These are phyloP conservation scores for Chloroclystis v-ata DNA, from an alignment of 2,888 invertebrate species.

Conservation along the genomic window DNA sequence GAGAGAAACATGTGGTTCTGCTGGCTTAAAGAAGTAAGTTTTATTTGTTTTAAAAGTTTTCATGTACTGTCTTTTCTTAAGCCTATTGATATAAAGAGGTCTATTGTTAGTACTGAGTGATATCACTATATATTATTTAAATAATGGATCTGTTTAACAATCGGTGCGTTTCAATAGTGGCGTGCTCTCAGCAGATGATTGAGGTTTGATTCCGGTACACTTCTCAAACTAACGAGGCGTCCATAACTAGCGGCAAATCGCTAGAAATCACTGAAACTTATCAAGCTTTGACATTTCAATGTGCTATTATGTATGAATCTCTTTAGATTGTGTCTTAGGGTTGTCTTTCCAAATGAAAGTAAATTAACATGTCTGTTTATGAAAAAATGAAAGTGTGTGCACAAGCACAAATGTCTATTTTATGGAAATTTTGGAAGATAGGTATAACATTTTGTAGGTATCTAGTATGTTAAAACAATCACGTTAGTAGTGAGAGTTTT, in stretches of 20 bases:
- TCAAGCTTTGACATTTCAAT: slow-evolving; percentile 64
- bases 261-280: slow-evolving; percentile 57
- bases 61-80: not conserved
- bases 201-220: slow-evolving; percentile 71
- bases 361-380: not conserved
- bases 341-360: slow-evolving; percentile 34
- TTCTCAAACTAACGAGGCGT: slow-evolving; percentile 70
- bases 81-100: not conserved
- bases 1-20: slow-evolving; percentile 82
- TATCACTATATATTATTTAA: slow-evolving; percentile 36
- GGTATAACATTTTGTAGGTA: not conserved
- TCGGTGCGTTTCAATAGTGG: slow-evolving; percentile 21
- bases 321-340: slow-evolving; percentile 34
- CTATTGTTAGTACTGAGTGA: slow-evolving; percentile 20
- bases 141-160: slow-evolving; percentile 29
- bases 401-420: too few relatives aligned
- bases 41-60: not conserved
- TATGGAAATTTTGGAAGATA: not conserved
- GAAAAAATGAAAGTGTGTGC: too few relatives aligned
- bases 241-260: slow-evolving; percentile 58
- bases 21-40: slow-evolving; percentile 80
- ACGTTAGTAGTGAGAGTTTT: slow-evolving; percentile 23
- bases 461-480: not conserved
- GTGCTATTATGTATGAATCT: slow-evolving; percentile 44
- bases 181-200: slow-evolving; percentile 48